phyloP scores from a whole-genome alignment of 1,140 invertebrate species.

The Lepidurus packardi region DNA sequence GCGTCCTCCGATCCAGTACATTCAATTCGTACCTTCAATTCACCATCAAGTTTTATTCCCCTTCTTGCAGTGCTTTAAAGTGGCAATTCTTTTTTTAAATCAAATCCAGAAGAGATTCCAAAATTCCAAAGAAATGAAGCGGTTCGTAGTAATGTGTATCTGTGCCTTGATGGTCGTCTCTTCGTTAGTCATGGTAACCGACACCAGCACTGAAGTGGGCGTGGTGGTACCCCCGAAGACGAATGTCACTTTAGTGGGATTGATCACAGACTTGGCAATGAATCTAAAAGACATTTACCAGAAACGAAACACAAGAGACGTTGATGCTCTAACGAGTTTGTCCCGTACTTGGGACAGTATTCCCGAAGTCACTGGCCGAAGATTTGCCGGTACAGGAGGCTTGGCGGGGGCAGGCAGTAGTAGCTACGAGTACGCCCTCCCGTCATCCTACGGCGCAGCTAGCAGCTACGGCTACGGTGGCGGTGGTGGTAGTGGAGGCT shows the following conservation, averaged over 20 bases:
- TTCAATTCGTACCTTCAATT: neutral
- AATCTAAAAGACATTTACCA: neutral
- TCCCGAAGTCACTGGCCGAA: neutral
- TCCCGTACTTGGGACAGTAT: neutral
- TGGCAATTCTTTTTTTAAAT: too few relatives aligned
- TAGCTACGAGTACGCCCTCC: conserved; percentile 12
- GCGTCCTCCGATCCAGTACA: neutral
- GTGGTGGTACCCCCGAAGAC: neutral
- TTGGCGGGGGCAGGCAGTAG: neutral
- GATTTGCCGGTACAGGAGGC: neutral
- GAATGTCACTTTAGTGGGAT: neutral
- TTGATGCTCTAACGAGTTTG: neutral
- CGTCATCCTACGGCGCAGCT: conserved; percentile 23
- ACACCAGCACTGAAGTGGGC: neutral
- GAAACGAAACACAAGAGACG: neutral
- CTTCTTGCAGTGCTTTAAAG: too few relatives aligned
- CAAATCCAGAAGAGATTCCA: too few relatives aligned
- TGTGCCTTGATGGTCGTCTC: neutral
- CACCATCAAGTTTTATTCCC: neutral
- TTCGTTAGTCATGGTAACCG: neutral
- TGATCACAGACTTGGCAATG: neutral
- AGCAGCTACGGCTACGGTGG: neutral
- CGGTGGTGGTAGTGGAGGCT: neutral
- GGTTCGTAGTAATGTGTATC: neutral
- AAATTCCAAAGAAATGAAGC: neutral